Base-by-base conservation (phyloP, 2,113 vertebrate genomes). In the Panurus biarmicus region DNA sequence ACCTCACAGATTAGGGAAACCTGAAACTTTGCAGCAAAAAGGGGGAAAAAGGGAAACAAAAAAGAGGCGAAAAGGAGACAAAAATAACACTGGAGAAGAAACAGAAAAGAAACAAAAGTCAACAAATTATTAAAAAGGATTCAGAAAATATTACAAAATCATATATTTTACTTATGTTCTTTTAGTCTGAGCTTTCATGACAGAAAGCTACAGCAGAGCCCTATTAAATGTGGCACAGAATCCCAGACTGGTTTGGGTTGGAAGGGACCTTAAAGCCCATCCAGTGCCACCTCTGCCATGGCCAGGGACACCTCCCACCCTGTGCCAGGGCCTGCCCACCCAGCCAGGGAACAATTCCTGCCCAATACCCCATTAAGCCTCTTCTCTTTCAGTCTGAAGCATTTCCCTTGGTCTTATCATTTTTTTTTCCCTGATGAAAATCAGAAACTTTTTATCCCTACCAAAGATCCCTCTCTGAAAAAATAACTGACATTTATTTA, bases 281-380 rank as follows among this genome's bases (percentile, higher is more conserved):
- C 54, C 33, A 7, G 6, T 10, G 2, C 19, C 73, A 67, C 22
- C 33, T 36, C 47, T n/a, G 15, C 54, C 73, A 21, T 23, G 64
- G 64, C 54, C 54, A 45, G 73, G 64, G 74, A 54, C 84, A 29
- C 13, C 40, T 87, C 0, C 65, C 5, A 60, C 4, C 21, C 84
- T 45, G 25, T 42, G 24, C 60, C 54, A 60, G 45, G 17, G 2
- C 26, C 42, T 51, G 0, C 1, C 23, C 85, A 71, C 40, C 29
- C 48, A 35, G 2, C 0, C 40, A 47, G 29, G 9, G 20, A 38
- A 2, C 0, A 35, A 56, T 72, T 79, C 3, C 21, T 14, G 0
- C 66, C 66, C 22, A 33, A 3, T 4, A 72, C 10, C 35, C 26
- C 42, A 33, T 28, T 9, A 65, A 23, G 33, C 18, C 25, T 12